These are phyloP conservation scores for Pelecanoides urinatrix DNA, from an alignment of 2,113 vertebrate genomes.

Conservation along the genomic window DNA sequence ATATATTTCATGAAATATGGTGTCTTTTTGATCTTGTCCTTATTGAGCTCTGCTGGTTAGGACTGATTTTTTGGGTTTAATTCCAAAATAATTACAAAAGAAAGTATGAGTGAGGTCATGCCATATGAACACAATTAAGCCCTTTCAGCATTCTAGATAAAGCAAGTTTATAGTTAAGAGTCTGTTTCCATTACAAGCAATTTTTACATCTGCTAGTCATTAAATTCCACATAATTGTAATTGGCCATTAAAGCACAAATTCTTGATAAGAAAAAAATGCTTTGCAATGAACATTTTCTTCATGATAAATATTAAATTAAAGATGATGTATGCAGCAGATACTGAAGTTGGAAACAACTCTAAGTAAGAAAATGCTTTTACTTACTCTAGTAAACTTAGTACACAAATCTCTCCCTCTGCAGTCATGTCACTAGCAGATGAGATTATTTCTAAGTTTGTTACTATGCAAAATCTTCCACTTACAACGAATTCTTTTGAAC, in stretches of 20 bases:
- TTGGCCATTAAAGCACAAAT: not conserved
- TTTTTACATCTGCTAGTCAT: not conserved
- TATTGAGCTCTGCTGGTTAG: not conserved
- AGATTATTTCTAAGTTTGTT: not conserved
- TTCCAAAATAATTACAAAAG: not conserved
- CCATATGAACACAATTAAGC: constrained; percentile 1
- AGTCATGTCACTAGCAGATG: not conserved
- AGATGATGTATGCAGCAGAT: not conserved
- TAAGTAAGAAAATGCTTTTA: not conserved
- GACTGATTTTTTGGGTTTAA: not conserved
- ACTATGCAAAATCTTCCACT: not conserved
- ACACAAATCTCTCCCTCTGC: not conserved
- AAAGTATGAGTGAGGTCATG: not conserved
- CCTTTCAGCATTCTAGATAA: not conserved
- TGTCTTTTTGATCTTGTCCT: not conserved
- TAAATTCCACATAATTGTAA: constrained; percentile 2
- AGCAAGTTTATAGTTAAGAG: not conserved
- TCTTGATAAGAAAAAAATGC: not conserved
- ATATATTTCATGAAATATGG: not conserved
- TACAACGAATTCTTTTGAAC: not conserved
- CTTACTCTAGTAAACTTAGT: not conserved
- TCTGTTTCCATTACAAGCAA: not conserved
- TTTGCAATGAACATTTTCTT: not conserved
- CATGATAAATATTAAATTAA: not conserved
- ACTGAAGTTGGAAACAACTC: not conserved